Conservation (phyloP, 2,113 vertebrate species). For the Triplophysa siluroides region DNA sequence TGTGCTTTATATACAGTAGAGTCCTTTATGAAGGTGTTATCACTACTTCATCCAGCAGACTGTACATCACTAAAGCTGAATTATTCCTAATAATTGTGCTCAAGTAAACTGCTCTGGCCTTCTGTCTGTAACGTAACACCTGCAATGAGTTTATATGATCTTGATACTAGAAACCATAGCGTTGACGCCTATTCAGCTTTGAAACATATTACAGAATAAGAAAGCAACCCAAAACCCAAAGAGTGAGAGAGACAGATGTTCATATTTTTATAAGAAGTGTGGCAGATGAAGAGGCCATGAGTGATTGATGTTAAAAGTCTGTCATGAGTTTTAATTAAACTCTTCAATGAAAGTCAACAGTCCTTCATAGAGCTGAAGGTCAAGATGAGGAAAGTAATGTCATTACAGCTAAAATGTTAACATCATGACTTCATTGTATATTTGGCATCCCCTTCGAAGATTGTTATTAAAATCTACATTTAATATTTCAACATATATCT, state of each 20-base stretch:
- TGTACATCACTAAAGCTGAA: conserved; percentile 1
- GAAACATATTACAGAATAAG: conserved; percentile 45
- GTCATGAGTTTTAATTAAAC: conserved; percentile 33
- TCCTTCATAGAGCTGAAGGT: neutral
- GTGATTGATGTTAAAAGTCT: conserved; percentile 24
- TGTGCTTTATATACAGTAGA: neutral
- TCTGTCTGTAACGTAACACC: conserved; percentile 59
- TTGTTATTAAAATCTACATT: no score
- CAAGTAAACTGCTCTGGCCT: conserved; percentile 46
- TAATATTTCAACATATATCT: no score
- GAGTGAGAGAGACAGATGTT: neutral
- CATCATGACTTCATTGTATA: neutral
- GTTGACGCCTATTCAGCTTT: conserved; percentile 61
- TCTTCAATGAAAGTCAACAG: neutral
- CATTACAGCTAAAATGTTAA: neutral
- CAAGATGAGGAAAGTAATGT: neutral
- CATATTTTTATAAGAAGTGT: conserved; percentile 52
- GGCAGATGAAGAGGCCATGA: conserved; percentile 26
- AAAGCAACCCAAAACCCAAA: conserved; percentile 33
- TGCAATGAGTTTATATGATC: conserved; percentile 59
- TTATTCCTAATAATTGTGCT: conserved; percentile 52
- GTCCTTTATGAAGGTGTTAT: conserved; percentile 53
- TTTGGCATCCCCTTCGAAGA: no score
- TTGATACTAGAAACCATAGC: conserved; percentile 56
- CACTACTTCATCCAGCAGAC: conserved; percentile 53